Conservation (phyloP, 1,140 invertebrate species). For the Camponotus floridanus region DNA sequence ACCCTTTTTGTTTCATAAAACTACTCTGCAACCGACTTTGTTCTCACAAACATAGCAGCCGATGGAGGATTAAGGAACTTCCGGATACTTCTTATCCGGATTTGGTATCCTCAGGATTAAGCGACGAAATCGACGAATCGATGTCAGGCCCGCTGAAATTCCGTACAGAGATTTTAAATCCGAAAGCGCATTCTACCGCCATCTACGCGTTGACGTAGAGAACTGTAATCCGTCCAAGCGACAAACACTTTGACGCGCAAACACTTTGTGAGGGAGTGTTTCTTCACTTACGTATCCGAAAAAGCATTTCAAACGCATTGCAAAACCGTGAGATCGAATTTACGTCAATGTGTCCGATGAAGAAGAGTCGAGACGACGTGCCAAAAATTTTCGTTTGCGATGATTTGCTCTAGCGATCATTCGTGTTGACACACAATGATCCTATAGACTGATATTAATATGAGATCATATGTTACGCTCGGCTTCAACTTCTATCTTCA, state of each 20-base stretch:
- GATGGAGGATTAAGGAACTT: constrained; percentile 41
- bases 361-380: background rate
- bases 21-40: constrained; percentile 20
- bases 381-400: background rate
- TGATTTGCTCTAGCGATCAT: constrained; percentile 46
- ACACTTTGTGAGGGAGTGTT: constrained; percentile 51
- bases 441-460: constrained; percentile 7
- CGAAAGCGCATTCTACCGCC: constrained; percentile 74
- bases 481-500: background rate
- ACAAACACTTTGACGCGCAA: constrained; percentile 59
- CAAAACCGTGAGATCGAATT: constrained; percentile 42
- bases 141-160: constrained; percentile 47
- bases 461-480: background rate
- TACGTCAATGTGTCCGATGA: constrained; percentile 13
- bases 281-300: constrained; percentile 36
- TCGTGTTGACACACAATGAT: constrained; percentile 38
- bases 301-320: constrained; percentile 40
- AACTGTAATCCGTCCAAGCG: constrained; percentile 71
- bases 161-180: constrained; percentile 64
- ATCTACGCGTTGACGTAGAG: constrained; percentile 73
- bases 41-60: constrained; percentile 22
- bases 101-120: constrained; percentile 34
- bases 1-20: background rate
- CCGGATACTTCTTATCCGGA: constrained; percentile 16
- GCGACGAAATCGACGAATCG: constrained; percentile 12